A percentile compares a stretch with the other conserved stretches of the same genome.
Conservation (phyloP, 2,888 invertebrate species). For the Cerceris rybyensis region DNA sequence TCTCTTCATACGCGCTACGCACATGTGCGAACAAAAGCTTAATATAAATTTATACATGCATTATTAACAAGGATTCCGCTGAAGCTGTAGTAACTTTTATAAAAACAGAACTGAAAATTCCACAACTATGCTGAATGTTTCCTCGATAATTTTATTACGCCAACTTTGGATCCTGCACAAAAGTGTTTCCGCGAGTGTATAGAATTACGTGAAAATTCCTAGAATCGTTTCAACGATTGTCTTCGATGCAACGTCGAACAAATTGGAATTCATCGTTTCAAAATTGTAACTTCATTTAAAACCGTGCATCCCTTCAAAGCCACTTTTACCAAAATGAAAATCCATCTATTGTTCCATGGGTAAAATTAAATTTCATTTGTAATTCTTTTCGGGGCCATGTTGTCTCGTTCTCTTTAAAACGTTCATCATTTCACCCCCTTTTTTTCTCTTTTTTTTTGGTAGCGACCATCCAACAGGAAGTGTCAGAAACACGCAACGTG, state of each 20-base stretch:
- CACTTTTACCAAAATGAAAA: too few relatives aligned
- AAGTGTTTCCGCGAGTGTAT: background rate
- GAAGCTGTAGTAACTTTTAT: conserved; percentile 12
- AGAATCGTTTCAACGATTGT: background rate
- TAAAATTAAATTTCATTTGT: background rate
- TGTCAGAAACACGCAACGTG: conserved; percentile 58
- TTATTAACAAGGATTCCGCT: conserved; percentile 48
- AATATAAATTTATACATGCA: conserved; percentile 51
- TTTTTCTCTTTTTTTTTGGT: conserved; percentile 7
- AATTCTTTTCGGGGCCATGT: background rate
- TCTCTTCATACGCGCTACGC: conserved; percentile 7
- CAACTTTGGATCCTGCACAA: background rate
- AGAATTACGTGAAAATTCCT: too few relatives aligned
- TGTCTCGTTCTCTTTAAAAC: background rate
- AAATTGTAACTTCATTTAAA: too few relatives aligned
- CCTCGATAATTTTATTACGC: conserved; percentile 8
- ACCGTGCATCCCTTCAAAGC: too few relatives aligned
- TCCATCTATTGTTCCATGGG: background rate
- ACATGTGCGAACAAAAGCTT: conserved; percentile 41
- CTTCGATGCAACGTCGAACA: background rate
- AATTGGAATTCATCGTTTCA: too few relatives aligned
- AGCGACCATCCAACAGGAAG: conserved; percentile 41
- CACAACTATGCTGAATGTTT: conserved; percentile 30
- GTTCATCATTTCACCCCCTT: conserved; percentile 3
- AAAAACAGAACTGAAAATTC: conserved; percentile 22